Evolutionary conservation across 2,113 vertebrate species (phyloP).

Genomic region (Paradisaea rubra): DNA sequence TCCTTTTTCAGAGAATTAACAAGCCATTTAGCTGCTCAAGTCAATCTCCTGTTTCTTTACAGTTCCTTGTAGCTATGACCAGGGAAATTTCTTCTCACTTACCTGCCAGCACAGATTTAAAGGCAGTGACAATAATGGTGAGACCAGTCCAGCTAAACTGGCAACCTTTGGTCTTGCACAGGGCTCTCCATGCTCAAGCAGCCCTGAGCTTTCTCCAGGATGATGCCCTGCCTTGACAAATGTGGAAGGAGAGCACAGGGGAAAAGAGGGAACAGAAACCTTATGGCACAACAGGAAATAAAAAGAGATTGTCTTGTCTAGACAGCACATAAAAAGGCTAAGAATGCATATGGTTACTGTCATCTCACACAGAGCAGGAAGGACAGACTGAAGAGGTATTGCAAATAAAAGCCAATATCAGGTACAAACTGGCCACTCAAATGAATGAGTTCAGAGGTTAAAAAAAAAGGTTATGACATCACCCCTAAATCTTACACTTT

Average conservation of each 20-base stretch:
- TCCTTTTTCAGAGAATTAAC: background rate
- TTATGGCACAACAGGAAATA: background rate
- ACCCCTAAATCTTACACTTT: background rate
- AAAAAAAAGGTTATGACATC: background rate
- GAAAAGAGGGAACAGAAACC: background rate
- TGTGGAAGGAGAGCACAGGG: background rate
- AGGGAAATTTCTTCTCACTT: background rate
- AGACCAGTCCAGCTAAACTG: rapidly evolving
- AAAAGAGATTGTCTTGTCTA: background rate
- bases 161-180: background rate
- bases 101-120: background rate
- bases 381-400: background rate
- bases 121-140: background rate
- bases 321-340: background rate
- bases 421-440: background rate
- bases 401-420: background rate
- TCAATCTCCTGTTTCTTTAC: background rate
- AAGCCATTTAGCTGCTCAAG: background rate
- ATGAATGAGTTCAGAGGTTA: background rate
- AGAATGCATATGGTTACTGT: background rate
- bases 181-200: background rate
- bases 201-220: background rate
- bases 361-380: background rate
- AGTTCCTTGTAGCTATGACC: background rate
- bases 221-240: background rate